Evolutionary conservation across 2,888 invertebrate species (phyloP).

Genomic region (Octodonta nipae): DNA sequence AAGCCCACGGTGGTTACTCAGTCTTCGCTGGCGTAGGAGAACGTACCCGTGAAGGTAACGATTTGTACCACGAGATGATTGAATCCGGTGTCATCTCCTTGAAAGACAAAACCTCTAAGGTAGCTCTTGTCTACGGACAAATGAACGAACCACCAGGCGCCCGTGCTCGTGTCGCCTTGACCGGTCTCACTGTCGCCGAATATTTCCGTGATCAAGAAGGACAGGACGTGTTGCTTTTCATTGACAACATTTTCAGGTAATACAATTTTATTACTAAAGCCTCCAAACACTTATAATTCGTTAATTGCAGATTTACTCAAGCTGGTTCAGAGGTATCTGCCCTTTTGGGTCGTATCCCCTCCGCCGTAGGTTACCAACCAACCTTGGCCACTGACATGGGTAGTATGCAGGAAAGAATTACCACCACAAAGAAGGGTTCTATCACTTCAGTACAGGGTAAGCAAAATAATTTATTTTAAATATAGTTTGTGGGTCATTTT

Average conservation of each 20-base stretch:
- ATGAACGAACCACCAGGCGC: conserved; percentile 96
- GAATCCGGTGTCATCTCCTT: conserved; percentile 73
- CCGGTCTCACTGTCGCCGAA: conserved; percentile 83
- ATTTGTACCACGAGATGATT: neutral
- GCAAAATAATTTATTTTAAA: too few species aligned
- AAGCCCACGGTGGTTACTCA: conserved; percentile 90
- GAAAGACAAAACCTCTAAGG: conserved; percentile 71
- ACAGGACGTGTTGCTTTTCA: conserved; percentile 84
- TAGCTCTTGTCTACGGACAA: conserved; percentile 85
- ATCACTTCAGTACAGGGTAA: conserved; percentile 87
- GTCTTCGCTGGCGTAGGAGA: conserved; percentile 92
- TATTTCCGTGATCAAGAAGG: conserved; percentile 90
- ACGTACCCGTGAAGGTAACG: conserved; percentile 72
- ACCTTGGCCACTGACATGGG: conserved; percentile 94
- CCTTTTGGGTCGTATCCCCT: conserved; percentile 83
- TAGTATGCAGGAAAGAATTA: conserved; percentile 91
- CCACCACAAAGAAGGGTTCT: conserved; percentile 85
- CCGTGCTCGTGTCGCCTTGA: conserved; percentile 79
- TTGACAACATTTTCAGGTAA: conserved; percentile 93
- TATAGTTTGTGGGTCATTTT: too few species aligned
- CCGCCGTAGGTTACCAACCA: conserved; percentile 90
- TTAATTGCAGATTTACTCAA: conserved; percentile 81
- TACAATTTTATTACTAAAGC: too few species aligned
- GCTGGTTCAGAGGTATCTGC: conserved; percentile 86
- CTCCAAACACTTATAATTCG: too few species aligned